Conservation (phyloP, 1,140 invertebrate species). For the Phortica variegata region DNA sequence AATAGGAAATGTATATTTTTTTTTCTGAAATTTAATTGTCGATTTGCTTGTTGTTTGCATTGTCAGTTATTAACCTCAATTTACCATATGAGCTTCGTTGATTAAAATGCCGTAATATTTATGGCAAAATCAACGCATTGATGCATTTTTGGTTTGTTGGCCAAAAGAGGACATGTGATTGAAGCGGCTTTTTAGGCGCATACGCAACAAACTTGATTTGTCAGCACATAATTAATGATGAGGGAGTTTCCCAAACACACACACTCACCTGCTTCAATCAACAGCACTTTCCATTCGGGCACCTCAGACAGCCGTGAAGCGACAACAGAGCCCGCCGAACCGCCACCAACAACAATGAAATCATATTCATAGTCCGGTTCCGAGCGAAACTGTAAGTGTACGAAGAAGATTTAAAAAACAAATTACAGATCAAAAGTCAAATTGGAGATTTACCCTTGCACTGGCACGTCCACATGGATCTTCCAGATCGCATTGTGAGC, state of each 20-base stretch:
- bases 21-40: too few relatives aligned
- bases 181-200: not conserved
- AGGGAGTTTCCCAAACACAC: too few relatives aligned
- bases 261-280: slow-evolving; percentile 76
- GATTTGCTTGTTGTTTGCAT: slow-evolving; percentile 4
- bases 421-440: not conserved
- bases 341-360: slow-evolving; percentile 85
- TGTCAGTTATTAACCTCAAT: too few relatives aligned
- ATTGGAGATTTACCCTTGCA: slow-evolving; percentile 33
- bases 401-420: not conserved
- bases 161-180: too few relatives aligned
- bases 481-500: slow-evolving; percentile 80
- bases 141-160: not conserved
- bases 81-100: too few relatives aligned
- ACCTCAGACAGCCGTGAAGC: slow-evolving; percentile 79
- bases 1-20: too few relatives aligned
- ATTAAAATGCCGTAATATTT: too few relatives aligned
- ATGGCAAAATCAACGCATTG: not conserved
- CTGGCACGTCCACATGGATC: slow-evolving; percentile 75
- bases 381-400: slow-evolving; percentile 60
- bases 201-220: not conserved
- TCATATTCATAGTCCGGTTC: slow-evolving; percentile 72
- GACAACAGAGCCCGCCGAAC: slow-evolving; percentile 80
- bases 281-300: slow-evolving; percentile 73
- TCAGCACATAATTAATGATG: not conserved